These are phyloP conservation scores for Elachura formosa DNA, from an alignment of 2,113 vertebrate species.

Conservation along the genomic window DNA sequence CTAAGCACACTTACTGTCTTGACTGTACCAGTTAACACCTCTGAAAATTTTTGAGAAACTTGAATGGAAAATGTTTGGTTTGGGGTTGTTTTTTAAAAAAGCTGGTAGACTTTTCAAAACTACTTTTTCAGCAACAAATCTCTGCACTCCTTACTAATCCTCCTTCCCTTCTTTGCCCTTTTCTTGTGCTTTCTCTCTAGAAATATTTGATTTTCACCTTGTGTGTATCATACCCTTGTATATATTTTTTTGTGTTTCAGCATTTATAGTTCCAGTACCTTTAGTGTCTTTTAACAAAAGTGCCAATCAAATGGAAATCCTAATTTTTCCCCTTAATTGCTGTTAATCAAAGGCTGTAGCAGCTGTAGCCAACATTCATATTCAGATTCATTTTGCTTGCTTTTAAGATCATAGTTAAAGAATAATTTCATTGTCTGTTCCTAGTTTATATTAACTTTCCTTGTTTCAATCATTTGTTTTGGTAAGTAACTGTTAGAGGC, in stretches of 20 bases:
- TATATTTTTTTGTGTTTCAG: neutral
- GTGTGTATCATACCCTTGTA: neutral
- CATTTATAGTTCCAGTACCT: neutral
- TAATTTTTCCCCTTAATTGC: neutral
- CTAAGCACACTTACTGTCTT: neutral
- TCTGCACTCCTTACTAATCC: neutral
- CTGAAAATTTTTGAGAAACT: neutral
- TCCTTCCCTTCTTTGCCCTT: neutral
- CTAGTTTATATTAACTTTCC: conserved; percentile 53
- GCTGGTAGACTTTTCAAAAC: neutral
- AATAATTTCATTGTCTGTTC: conserved; percentile 48
- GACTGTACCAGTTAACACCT: neutral
- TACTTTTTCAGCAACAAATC: neutral
- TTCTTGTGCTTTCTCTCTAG: neutral
- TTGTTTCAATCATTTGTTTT: conserved; percentile 56
- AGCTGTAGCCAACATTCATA: conserved; percentile 21
- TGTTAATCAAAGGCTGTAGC: conserved; percentile 2
- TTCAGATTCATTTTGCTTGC: conserved; percentile 40
- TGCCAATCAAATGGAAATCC: neutral
- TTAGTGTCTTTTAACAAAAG: neutral
- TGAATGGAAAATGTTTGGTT: neutral
- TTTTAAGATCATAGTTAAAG: conserved; percentile 38
- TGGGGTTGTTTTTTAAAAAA: neutral
- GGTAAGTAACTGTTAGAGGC: conserved; percentile 58
- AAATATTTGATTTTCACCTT: neutral